Base-by-base conservation (phyloP, 2,888 invertebrate genomes). In the Seira sanloemensis region DNA sequence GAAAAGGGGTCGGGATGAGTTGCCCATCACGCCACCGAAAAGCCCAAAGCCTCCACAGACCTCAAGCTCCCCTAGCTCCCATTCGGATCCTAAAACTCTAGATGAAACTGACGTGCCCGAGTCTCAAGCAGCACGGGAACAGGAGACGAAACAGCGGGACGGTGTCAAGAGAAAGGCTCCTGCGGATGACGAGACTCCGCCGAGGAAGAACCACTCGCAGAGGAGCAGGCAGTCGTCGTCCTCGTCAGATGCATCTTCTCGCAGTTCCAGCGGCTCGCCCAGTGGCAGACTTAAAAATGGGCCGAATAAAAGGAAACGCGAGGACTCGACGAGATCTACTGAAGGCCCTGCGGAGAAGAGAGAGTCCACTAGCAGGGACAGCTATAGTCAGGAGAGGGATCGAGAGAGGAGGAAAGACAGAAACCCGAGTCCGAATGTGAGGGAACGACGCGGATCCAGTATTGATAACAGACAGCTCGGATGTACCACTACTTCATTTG, bases 341-440 rank as follows among this genome's bases (percentile, higher is more conserved):
- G 81, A 81, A 26, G 25, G 27, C 21, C n/a, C 9, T 25, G 4
- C 25, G 5, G n/a, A 21, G n/a, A 58, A 37, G 68, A 80, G 7
- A 71, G 73, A 62, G 71, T 78, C 4, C 23, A 66, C 19, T 12
- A 69, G 50, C 16, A 54, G 73, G 19, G 83, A 83, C 16, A 82
- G 73, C 19, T 62, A 65, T 7, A 87, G 86, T 65, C 79, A 84
- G 65, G 86, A 86, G 72, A 78, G 84, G 24, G 87, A 84, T n/a
- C 54, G 78, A 24, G 79, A 84, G 46, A 21, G 78, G 25, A 68
- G 84, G 62, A 65, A 78, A 37, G 79, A 78, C 54, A 78, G 86
- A 2, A 87, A 87, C 71, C 86, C 86, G 19, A 87, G 86, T 50
- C 69, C 58, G 12, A 84, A 77, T 26, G 26, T 23, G 4, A 81